These are phyloP conservation scores for Drosophila elegans DNA, from an alignment of 1,140 invertebrate genomes.

Conservation along the genomic window DNA sequence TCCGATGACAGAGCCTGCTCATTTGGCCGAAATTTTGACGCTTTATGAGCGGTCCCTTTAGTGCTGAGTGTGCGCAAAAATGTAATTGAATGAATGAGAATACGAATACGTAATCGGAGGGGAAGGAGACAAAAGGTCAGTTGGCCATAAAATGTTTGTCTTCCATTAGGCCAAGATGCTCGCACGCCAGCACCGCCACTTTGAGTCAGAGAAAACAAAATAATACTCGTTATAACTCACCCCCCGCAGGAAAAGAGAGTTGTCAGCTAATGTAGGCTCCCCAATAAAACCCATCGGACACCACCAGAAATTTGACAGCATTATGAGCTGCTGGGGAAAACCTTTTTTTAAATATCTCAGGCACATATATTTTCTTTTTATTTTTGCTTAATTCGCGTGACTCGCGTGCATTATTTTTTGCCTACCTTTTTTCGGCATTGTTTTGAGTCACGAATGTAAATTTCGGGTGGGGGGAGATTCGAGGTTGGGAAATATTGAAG, in stretches of 20 bases:
- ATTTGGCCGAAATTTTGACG: conserved; percentile 80
- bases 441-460: conserved; percentile 75
- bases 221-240: conserved; percentile 7
- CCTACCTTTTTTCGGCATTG: conserved; percentile 44
- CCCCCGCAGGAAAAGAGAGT: neutral
- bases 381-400: conserved; percentile 58
- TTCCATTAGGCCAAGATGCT: conserved; percentile 70
- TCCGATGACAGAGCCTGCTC: conserved; percentile 44
- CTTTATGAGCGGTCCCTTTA: conserved; percentile 82
- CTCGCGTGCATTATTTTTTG: conserved; percentile 44
- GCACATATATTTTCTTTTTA: conserved; percentile 11
- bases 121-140: conserved; percentile 45
- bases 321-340: conserved; percentile 42
- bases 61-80: conserved; percentile 82
- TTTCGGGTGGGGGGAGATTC: conserved; percentile 27
- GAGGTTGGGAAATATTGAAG: conserved; percentile 49
- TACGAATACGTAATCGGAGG: conserved; percentile 21
- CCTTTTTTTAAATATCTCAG: conserved; percentile 13
- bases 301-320: conserved; percentile 25
- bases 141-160: conserved; percentile 75
- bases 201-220: conserved; percentile 19
- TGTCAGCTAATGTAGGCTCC: conserved; percentile 54
- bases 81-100: conserved; percentile 76
- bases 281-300: conserved; percentile 38
- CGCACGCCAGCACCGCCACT: conserved; percentile 1